Conservation (phyloP, 2,888 invertebrate genomes). For the Arge pagana region DNA sequence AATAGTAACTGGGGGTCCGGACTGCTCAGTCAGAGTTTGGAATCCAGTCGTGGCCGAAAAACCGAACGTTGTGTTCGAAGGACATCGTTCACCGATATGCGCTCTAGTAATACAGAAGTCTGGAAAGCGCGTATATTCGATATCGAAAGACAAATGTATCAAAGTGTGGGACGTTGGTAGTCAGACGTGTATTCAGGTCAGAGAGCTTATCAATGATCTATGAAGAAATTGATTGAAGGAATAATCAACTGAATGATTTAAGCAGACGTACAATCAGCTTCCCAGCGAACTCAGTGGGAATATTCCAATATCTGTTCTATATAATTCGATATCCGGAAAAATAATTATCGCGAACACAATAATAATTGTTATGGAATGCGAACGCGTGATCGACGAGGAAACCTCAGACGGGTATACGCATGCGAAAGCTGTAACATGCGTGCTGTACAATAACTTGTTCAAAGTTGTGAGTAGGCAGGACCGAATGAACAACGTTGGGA, state of each 20-base stretch:
- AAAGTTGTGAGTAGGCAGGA: slow-evolving; percentile 58
- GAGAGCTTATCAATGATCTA: slow-evolving; percentile 9
- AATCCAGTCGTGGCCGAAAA: slow-evolving; percentile 76
- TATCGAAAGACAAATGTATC: slow-evolving; percentile 73
- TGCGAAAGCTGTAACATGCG: slow-evolving; percentile 68
- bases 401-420: slow-evolving; percentile 77
- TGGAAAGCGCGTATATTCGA: slow-evolving; percentile 71
- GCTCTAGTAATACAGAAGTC: slow-evolving; percentile 70
- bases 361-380: slow-evolving; percentile 69
- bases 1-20: slow-evolving; percentile 69
- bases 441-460: slow-evolving; percentile 78
- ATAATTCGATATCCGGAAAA: slow-evolving; percentile 70
- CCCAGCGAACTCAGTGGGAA: slow-evolving; percentile 67
- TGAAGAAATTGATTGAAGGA: too few species aligned
- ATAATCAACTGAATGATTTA: background rate
- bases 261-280: slow-evolving; percentile 69
- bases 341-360: slow-evolving; percentile 69
- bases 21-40: slow-evolving; percentile 77
- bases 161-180: slow-evolving; percentile 78
- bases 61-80: slow-evolving; percentile 67
- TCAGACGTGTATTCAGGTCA: slow-evolving; percentile 70
- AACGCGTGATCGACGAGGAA: slow-evolving; percentile 68
- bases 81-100: slow-evolving; percentile 73
- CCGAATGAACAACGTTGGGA: background rate
- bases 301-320: slow-evolving; percentile 65